phyloP scores from a whole-genome alignment of 2,113 vertebrate species.

The Petrocephalus zakoni region DNA sequence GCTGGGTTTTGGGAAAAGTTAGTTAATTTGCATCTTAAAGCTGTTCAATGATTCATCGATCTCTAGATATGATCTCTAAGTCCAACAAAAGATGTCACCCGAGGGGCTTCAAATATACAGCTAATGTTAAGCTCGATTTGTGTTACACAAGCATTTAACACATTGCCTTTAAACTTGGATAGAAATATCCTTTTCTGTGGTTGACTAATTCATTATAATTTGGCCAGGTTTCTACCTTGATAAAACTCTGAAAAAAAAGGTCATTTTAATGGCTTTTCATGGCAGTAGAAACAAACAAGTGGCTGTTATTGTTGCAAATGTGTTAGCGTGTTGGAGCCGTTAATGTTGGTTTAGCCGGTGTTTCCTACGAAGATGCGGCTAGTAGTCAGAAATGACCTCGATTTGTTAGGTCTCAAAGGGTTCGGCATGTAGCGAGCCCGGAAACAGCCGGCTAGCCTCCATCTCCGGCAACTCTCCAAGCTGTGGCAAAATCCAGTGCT shows the following conservation, averaged over 20 bases:
- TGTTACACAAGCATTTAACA: neutral
- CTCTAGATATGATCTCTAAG: neutral
- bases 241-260: neutral
- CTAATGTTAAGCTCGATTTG: neutral
- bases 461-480: neutral
- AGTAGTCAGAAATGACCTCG: neutral
- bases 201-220: neutral
- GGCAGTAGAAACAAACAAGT: neutral
- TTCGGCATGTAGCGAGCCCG: neutral
- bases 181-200: neutral
- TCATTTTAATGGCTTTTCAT: neutral
- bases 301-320: neutral
- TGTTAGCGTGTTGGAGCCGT: neutral
- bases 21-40: neutral
- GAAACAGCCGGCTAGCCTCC: neutral
- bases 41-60: slow-evolving; percentile 1
- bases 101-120: neutral
- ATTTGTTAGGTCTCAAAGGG: neutral
- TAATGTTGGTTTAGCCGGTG: neutral
- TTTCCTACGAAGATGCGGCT: neutral
- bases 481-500: neutral
- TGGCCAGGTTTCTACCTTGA: neutral
- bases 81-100: neutral
- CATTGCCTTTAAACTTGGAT: neutral
- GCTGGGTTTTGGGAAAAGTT: neutral